Evolutionary conservation across 1,140 invertebrate species (phyloP).

Genomic region (Riptortus pedestris): DNA sequence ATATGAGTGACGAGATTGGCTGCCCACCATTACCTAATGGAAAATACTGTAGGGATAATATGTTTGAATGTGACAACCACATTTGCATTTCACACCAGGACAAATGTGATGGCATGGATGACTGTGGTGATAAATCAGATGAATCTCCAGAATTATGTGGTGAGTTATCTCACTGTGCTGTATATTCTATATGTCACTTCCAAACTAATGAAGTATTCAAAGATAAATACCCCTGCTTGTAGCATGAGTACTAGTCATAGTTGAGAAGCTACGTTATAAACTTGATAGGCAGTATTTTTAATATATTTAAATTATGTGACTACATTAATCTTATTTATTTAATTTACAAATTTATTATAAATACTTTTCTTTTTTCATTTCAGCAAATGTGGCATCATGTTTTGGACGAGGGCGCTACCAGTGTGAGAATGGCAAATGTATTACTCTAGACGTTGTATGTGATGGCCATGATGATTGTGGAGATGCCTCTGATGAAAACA

Average conservation of each 20-base stretch:
- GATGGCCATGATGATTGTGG: constrained; percentile 84
- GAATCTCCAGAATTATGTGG: constrained; percentile 67
- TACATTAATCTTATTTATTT: not conserved
- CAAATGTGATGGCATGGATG: constrained; percentile 77
- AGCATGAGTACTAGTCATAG: not conserved
- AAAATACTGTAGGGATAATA: constrained; percentile 71
- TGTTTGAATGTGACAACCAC: constrained; percentile 83
- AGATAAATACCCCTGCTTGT: not conserved
- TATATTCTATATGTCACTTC: not conserved
- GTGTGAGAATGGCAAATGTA: constrained; percentile 79
- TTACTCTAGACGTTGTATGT: constrained; percentile 70
- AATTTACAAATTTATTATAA: not conserved
- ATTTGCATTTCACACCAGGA: constrained; percentile 77
- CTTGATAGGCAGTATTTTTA: not conserved
- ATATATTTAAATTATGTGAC: not conserved
- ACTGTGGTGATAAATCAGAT: constrained; percentile 84
- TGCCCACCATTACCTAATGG: constrained; percentile 55
- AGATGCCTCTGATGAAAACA: constrained; percentile 87
- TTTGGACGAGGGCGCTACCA: constrained; percentile 70
- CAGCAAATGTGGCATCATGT: constrained; percentile 63
- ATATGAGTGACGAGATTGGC: constrained; percentile 84
- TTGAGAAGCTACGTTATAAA: too few relatives aligned
- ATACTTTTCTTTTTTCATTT: not conserved
- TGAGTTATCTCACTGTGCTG: constrained; percentile 33
- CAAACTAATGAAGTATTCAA: not conserved